Conservation (phyloP, 2,888 invertebrate species). For the Stictocephala bisonia region DNA sequence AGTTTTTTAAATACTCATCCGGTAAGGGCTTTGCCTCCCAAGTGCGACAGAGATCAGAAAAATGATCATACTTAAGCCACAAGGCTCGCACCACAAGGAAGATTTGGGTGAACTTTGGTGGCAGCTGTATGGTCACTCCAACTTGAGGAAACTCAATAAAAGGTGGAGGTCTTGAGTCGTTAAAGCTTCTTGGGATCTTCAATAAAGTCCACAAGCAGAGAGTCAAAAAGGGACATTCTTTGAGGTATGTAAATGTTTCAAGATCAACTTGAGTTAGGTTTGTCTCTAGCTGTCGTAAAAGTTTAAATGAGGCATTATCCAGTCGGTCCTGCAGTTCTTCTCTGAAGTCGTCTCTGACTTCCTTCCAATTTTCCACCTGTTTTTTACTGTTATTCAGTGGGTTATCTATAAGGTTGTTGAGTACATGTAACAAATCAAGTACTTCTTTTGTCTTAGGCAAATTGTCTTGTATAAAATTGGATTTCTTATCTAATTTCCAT, state of each 20-base stretch:
- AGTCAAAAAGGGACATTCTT: constrained; percentile 64
- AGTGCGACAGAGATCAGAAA: constrained; percentile 67
- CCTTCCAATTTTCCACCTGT: constrained; percentile 56
- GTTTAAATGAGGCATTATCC: constrained; percentile 66
- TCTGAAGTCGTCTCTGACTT: constrained; percentile 59
- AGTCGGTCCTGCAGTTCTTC: constrained; percentile 65
- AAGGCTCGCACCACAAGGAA: constrained; percentile 70
- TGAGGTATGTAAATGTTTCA: constrained; percentile 65
- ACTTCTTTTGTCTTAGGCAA: constrained; percentile 67
- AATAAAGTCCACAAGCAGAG: constrained; percentile 63
- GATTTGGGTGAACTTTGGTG: constrained; percentile 68
- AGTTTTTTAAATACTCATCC: constrained; percentile 56
- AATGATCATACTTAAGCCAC: constrained; percentile 70
- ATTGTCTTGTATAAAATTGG: constrained; percentile 66
- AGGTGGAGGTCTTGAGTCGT: constrained; percentile 66
- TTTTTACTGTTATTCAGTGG: constrained; percentile 53
- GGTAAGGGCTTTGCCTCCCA: constrained; percentile 64
- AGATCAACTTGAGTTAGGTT: constrained; percentile 66
- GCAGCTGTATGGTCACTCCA: constrained; percentile 68
- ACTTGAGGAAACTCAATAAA: constrained; percentile 69
- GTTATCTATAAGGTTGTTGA: constrained; percentile 56
- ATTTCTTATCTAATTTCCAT: constrained; percentile 66
- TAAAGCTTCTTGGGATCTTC: constrained; percentile 64
- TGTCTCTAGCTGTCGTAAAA: constrained; percentile 67
- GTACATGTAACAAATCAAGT: constrained; percentile 57